Conservation (phyloP, 2,113 vertebrate genomes). For the Apodemus speciosus region DNA sequence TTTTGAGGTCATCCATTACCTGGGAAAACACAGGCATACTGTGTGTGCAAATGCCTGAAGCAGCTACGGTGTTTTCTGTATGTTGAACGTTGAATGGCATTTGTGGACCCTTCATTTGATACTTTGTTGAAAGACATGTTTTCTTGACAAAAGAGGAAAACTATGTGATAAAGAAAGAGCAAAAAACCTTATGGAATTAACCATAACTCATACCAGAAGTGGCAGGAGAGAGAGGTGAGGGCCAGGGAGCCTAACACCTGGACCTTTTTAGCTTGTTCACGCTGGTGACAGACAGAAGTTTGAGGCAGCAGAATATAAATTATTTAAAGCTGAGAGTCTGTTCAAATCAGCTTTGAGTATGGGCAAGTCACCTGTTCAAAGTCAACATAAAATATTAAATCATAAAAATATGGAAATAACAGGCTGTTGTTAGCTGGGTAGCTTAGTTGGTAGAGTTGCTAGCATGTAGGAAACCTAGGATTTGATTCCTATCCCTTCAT, state of each 20-base stretch:
- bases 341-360: constrained; percentile 59
- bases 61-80: constrained; percentile 46
- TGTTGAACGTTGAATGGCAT: neutral
- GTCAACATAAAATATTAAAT: constrained; percentile 63
- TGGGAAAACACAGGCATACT: constrained; percentile 45
- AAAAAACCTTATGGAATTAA: constrained; percentile 10
- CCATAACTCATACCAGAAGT: neutral
- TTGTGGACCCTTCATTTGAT: neutral
- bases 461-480: neutral
- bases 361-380: constrained; percentile 70
- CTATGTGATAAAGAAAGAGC: constrained; percentile 18
- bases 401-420: constrained; percentile 65
- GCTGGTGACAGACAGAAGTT: constrained; percentile 30
- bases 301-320: neutral
- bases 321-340: constrained; percentile 45
- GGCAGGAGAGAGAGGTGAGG: neutral
- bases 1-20: constrained; percentile 52
- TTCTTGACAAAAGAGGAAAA: neutral
- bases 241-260: neutral
- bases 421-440: neutral
- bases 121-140: constrained; percentile 30
- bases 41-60: neutral
- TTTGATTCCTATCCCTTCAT: neutral
- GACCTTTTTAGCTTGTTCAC: neutral
- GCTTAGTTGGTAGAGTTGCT: neutral